phyloP scores from a whole-genome alignment of 2,888 invertebrate species.

The Boloria euphrosyne region DNA sequence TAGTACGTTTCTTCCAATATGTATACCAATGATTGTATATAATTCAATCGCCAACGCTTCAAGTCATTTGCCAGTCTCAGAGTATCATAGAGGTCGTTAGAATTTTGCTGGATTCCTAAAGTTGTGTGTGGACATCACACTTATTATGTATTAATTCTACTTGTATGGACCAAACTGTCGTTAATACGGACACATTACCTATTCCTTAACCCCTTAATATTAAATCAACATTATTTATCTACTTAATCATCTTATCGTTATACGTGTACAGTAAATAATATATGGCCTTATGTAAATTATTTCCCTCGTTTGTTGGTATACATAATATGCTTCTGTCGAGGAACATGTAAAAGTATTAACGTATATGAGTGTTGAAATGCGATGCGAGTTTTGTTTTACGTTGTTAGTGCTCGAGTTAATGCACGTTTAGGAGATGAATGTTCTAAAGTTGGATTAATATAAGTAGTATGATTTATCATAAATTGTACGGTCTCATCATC shows the following conservation, averaged over 20 bases:
- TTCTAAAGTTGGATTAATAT: constrained; percentile 67
- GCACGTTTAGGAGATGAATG: constrained; percentile 72
- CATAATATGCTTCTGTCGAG: constrained; percentile 67
- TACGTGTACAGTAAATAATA: constrained; percentile 78
- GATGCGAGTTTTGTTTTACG: constrained; percentile 51
- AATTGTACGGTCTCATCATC: constrained; percentile 58
- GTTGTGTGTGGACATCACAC: constrained; percentile 59
- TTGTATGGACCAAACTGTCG: constrained; percentile 82
- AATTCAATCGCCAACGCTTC: constrained; percentile 14
- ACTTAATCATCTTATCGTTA: constrained; percentile 79
- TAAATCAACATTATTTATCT: constrained; percentile 77
- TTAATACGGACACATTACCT: constrained; percentile 75
- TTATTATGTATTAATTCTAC: constrained; percentile 74
- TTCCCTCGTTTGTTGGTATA: constrained; percentile 64
- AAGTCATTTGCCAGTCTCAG: constrained; percentile 9
- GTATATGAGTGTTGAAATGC: constrained; percentile 56
- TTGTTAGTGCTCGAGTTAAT: constrained; percentile 63
- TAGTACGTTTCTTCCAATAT: constrained; percentile 23
- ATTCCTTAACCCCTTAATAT: constrained; percentile 77
- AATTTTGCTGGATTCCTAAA: constrained; percentile 63
- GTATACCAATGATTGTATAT: constrained; percentile 25
- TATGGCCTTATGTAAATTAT: constrained; percentile 82
- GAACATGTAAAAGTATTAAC: constrained; percentile 53
- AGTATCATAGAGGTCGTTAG: constrained; percentile 23
- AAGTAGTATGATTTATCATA: constrained; percentile 61